A percentile compares a stretch with the other conserved stretches of the same genome.
Evolutionary conservation across 2,113 vertebrate genomes (phyloP).

Genomic region (Dryoscopus gambensis): DNA sequence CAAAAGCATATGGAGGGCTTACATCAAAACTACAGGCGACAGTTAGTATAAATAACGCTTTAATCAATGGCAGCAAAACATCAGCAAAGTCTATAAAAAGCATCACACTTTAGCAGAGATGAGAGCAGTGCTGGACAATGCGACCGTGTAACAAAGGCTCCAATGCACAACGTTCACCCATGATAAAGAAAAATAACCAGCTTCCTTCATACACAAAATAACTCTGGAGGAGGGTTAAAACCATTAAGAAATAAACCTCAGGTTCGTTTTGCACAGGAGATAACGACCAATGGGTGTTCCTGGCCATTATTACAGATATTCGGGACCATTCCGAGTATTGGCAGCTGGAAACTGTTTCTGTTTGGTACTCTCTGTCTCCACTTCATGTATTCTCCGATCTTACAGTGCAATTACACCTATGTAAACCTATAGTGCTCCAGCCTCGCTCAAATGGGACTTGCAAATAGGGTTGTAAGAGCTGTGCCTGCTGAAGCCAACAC

Average conservation of each 20-base stretch:
- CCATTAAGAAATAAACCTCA: background rate
- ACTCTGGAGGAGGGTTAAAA: background rate
- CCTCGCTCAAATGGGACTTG: slow-evolving; percentile 45
- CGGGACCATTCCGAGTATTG: background rate
- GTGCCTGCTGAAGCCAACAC: slow-evolving; percentile 49
- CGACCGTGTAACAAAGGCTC: slow-evolving; percentile 63
- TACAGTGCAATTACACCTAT: background rate
- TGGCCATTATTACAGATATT: background rate
- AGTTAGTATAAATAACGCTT: slow-evolving; percentile 76
- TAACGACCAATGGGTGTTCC: background rate
- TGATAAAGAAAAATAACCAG: slow-evolving; percentile 10
- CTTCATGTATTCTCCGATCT: background rate
- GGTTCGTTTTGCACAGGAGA: slow-evolving; percentile 23
- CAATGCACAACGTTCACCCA: slow-evolving; percentile 4
- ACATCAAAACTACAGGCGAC: slow-evolving; percentile 75
- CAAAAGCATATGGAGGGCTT: slow-evolving; percentile 58
- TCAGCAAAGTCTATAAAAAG: slow-evolving; percentile 65
- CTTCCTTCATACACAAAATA: background rate
- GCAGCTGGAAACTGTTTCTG: slow-evolving; percentile 47
- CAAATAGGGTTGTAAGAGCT: slow-evolving; percentile 10
- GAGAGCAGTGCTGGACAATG: slow-evolving; percentile 53
- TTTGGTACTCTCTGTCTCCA: background rate
- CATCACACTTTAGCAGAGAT: slow-evolving; percentile 60
- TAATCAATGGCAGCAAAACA: slow-evolving; percentile 75
- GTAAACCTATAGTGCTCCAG: background rate